phyloP scores from a whole-genome alignment of 1,140 invertebrate genomes.

The Panulirus ornatus region DNA sequence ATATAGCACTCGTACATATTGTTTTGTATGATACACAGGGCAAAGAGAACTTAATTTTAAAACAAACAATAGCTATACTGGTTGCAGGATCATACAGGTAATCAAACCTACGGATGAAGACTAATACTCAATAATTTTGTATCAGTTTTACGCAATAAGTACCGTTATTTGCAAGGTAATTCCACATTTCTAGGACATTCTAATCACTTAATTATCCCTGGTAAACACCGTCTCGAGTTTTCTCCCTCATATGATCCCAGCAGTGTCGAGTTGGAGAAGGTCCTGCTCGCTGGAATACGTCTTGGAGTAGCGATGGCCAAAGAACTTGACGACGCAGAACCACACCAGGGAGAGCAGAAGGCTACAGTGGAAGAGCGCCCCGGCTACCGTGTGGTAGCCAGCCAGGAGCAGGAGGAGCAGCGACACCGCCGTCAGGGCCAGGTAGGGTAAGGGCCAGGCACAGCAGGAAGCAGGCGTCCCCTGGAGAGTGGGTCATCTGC shows the following conservation, averaged over 20 bases:
- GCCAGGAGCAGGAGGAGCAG: conserved; percentile 16
- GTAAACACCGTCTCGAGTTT: too few relatives aligned
- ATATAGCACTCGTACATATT: too few relatives aligned
- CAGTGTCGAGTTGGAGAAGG: neutral
- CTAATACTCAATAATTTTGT: too few relatives aligned
- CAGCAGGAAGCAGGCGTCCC: conserved; percentile 44
- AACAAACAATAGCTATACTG: too few relatives aligned
- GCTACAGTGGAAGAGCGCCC: conserved; percentile 2
- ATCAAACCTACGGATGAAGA: too few relatives aligned
- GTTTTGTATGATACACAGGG: too few relatives aligned
- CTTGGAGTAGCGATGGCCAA: conserved; percentile 1
- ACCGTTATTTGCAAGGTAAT: too few relatives aligned
- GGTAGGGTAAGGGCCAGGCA: conserved; percentile 19
- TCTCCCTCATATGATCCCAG: neutral
- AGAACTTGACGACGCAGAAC: conserved; percentile 9
- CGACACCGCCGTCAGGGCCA: conserved; percentile 22
- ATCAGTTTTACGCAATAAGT: too few relatives aligned
- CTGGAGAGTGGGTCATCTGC: conserved; percentile 17
- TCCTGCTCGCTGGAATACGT: conserved; percentile 20
- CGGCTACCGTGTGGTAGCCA: neutral
- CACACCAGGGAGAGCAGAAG: conserved; percentile 9
- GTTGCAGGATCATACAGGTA: too few relatives aligned
- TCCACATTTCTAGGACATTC: too few relatives aligned
- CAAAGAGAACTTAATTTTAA: too few relatives aligned
- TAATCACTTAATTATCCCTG: too few relatives aligned